Conservation (phyloP, 2,888 invertebrate genomes). For the Lepas anatifera region DNA sequence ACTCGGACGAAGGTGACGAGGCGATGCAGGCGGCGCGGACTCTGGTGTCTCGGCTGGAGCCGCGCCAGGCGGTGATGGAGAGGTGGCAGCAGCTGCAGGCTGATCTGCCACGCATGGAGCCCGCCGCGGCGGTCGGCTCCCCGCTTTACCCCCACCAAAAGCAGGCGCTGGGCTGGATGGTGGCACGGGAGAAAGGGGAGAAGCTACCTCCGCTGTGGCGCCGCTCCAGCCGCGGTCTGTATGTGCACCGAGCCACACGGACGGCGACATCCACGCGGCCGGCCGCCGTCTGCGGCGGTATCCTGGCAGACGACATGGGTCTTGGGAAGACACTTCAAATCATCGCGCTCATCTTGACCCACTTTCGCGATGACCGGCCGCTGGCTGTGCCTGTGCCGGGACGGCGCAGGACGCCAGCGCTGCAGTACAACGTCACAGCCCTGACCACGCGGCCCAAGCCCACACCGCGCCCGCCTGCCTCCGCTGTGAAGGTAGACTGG, state of each 20-base stretch:
- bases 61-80: not conserved
- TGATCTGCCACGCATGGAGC: not conserved
- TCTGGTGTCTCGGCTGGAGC: not conserved
- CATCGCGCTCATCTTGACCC: conserved; percentile 26
- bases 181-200: not conserved
- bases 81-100: not conserved
- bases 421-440: too few species aligned
- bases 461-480: too few species aligned
- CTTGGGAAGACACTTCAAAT: conserved; percentile 28
- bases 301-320: conserved; percentile 29
- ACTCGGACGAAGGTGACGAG: not conserved
- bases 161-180: conserved; percentile 2
- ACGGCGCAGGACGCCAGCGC: not conserved
- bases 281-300: conserved; percentile 20
- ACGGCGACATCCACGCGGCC: too few species aligned
- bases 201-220: not conserved
- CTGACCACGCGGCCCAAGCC: too few species aligned
- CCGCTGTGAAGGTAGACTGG: too few species aligned
- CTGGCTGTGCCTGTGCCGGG: not conserved
- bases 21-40: not conserved
- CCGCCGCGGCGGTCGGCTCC: not conserved
- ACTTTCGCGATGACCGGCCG: conserved; percentile 14
- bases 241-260: too few species aligned
- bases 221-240: too few species aligned
- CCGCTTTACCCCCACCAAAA: not conserved